Base-by-base conservation (phyloP, 30 jellyfish, hydroid and myxozoan genomes). In the Chrysaora quinquecirrha region DNA sequence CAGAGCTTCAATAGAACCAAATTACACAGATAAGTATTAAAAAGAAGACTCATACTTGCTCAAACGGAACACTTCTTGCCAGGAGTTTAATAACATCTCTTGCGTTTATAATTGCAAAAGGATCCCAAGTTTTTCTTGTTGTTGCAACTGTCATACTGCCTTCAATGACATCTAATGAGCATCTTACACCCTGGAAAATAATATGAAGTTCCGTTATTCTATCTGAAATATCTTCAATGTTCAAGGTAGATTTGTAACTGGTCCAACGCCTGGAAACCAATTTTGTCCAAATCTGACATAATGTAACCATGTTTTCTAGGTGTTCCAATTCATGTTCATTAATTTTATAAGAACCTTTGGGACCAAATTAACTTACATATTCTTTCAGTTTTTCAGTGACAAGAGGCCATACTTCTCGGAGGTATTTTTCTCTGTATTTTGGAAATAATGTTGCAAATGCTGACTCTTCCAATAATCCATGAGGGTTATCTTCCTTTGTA, bases 41-140 rank as follows among this genome's bases (percentile, higher is more conserved):
- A n/a, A n/a, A n/a, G n/a, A n/a, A n/a, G n/a, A n/a, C n/a, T n/a
- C n/a, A n/a, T n/a, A 91, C 98, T 80, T 91, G 94, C 46, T 93
- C 97, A 64, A 23, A 93, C n/a, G 98, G 96, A 20, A 93, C 98
- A 86, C 98, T 92, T 94, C 99, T 87, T 25, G 97, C 93, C 70
- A 94, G 34, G 1, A 94, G 81, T 76, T 94, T 94, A 46, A 94
- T 87, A 80, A 94, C 89, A 72, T 94, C 99, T 31, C 99, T 64
- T 20, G 97, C 95, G 47, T 94, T 94, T 23, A 94, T 76, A 12
- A 94, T 87, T 27, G 90, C 82, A 83, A 58, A 94, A 10, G 99
- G 99, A 54, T 94, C 99, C 90, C 94, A 94, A 20, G 97, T 94
- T 64, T 94, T 94, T 48, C 97, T 67, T 38, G 99, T 87, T 11